phyloP scores from a whole-genome alignment of 2,797 vertebrate species.

The Propithecus perrieri region DNA sequence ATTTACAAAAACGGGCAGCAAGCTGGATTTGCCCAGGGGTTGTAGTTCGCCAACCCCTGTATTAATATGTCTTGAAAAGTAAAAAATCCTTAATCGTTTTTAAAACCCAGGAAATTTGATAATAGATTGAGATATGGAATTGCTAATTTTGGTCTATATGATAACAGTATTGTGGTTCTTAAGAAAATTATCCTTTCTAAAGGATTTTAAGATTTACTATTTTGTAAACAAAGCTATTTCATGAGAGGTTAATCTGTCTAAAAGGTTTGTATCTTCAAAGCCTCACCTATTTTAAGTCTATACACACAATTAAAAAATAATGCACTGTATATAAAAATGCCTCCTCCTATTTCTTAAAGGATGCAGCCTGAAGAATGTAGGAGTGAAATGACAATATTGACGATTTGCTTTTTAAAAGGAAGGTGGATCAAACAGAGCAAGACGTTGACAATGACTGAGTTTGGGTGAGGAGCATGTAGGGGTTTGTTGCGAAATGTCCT shows the following conservation, averaged over 20 bases:
- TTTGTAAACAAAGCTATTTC: background rate
- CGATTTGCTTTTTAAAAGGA: background rate
- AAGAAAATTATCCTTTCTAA: background rate
- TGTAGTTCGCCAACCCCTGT: background rate
- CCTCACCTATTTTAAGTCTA: constrained; percentile 5
- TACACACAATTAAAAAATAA: background rate
- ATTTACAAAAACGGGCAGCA: background rate
- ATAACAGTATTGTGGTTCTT: background rate
- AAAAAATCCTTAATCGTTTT: background rate
- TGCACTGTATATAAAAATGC: background rate
- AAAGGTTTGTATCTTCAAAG: background rate
- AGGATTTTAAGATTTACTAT: constrained; percentile 8
- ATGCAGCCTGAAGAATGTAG: background rate
- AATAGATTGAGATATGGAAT: background rate
- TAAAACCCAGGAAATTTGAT: constrained; percentile 38
- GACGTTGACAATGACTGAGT: background rate
- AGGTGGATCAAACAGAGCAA: background rate
- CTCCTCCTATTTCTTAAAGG: background rate
- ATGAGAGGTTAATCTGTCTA: background rate
- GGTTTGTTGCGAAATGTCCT: background rate
- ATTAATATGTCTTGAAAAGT: background rate
- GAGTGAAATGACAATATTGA: background rate
- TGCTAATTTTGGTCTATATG: background rate
- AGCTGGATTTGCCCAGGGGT: background rate
- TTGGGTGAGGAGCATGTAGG: background rate